phyloP scores from a whole-genome alignment of 2,888 invertebrate species.

The Cremastinae sp. region DNA sequence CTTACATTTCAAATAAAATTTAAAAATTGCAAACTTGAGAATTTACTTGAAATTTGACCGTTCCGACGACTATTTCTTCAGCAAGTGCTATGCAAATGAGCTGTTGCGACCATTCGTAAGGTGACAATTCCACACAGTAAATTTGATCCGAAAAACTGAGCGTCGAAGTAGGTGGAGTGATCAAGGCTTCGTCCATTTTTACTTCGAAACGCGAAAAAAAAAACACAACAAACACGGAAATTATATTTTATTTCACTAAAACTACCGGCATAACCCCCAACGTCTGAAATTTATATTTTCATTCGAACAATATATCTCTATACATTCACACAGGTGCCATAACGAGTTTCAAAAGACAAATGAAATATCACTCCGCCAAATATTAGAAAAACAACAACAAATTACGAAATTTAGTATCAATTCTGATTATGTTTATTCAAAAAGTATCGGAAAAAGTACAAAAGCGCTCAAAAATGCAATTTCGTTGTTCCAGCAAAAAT shows the following conservation, averaged over 20 bases:
- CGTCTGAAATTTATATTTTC: neutral
- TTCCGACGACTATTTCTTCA: slow-evolving; percentile 82
- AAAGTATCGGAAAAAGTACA: too few relatives aligned
- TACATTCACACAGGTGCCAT: slow-evolving; percentile 1
- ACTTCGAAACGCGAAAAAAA: neutral
- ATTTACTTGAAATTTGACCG: slow-evolving; percentile 82
- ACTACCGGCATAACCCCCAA: slow-evolving; percentile 69
- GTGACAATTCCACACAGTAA: slow-evolving; percentile 83
- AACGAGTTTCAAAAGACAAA: too few relatives aligned
- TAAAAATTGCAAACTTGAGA: slow-evolving; percentile 3
- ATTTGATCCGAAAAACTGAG: slow-evolving; percentile 82
- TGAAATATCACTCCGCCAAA: too few relatives aligned
- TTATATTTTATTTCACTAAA: slow-evolving; percentile 9
- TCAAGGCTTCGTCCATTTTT: slow-evolving; percentile 75
- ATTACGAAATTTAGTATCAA: too few relatives aligned
- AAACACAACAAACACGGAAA: neutral
- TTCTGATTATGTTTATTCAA: too few relatives aligned
- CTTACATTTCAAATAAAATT: slow-evolving; percentile 1
- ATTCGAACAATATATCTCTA: slow-evolving; percentile 10
- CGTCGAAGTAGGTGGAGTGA: slow-evolving; percentile 79
- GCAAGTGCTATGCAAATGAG: slow-evolving; percentile 83
- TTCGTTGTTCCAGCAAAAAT: too few relatives aligned
- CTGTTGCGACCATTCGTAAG: slow-evolving; percentile 85
- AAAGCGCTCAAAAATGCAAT: too few relatives aligned
- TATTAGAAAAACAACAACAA: too few relatives aligned